Evolutionary conservation across 2,113 vertebrate species (phyloP), one percentile per base, ranked within the genome.

Genomic region (Coregonus clupeaformis): DNA sequence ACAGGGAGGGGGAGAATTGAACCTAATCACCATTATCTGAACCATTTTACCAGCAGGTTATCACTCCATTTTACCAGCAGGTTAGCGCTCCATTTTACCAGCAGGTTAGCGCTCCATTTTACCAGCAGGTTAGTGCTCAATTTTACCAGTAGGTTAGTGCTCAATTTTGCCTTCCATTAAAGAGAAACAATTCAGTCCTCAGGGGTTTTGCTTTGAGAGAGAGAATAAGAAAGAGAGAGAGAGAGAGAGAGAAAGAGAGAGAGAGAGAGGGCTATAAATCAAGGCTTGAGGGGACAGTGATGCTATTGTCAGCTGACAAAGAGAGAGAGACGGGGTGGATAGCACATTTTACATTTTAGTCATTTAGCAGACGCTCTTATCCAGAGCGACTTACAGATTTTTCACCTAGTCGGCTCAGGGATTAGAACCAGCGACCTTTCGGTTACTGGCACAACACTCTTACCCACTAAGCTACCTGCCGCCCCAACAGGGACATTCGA

Each of bases 141-240:
- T 42, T 42, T 42, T 42, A 42, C 32, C 6, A 9, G 32, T 7
- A 36, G 32, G 7, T 36, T 91, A 89, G 84, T 82, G 86, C 80
- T 89, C 86, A 77, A 90, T 84, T 90, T 85, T 89, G 75, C 78
- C 81, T 80, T 90, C 89, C 88, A 90, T 91, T 93, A 92, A 82
- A 80, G 9, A 63, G 62, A 87, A 84, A 77, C 7, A 42, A 87
- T 89, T 91, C 92, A 92, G 81, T 32, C 72, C 80, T 79, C 74
- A 70, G 27, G 25, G 16, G 30, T 52, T 14, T 36, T 72, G 82
- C 80, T 75, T 69, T 11, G 24, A 32, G 65, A 32, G 65, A 60
- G 16, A 76, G 80, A 80, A 36, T 75, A 67, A 52, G 25, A 52
- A 25, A 60, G 42, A 55, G 63, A 36, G 47, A 29, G 57, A 59